Percentiles rank a stretch among this genome's conserved stretches.
Conservation (phyloP, 2,113 vertebrate genomes). For the Corvus cornix region DNA sequence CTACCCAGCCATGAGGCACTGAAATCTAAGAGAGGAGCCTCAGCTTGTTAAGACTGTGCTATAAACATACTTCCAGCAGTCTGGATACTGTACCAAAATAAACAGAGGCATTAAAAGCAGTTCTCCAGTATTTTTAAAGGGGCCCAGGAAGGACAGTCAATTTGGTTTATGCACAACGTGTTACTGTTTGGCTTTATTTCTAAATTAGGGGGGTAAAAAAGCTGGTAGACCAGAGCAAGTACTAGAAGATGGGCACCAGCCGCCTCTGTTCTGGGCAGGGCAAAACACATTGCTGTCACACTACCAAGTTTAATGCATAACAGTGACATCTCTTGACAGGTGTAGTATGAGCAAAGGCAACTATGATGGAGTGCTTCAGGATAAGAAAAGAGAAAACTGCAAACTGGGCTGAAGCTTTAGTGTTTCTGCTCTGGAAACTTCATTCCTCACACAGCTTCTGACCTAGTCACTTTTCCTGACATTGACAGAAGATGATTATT, state of each 20-base stretch:
- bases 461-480: not conserved
- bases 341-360: not conserved
- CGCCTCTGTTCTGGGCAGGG: not conserved
- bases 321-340: conserved; percentile 1
- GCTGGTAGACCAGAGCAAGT: not conserved
- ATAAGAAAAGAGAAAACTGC: not conserved
- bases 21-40: conserved; percentile 33
- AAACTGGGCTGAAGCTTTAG: not conserved
- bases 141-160: not conserved
- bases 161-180: not conserved
- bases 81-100: conserved; percentile 48
- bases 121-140: conserved; percentile 24
- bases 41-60: conserved; percentile 20
- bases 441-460: not conserved
- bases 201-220: not conserved
- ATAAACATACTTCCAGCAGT: conserved; percentile 43
- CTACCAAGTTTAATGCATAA: not conserved
- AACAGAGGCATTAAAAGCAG: conserved; percentile 39
- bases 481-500: not conserved
- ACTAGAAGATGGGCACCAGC: not conserved
- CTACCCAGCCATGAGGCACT: conserved; percentile 6
- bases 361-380: not conserved
- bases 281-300: not conserved
- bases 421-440: not conserved
- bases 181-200: not conserved